Percentiles rank a stretch among this genome's conserved stretches.
Evolutionary conservation across 2,888 invertebrate genomes (phyloP).

Genomic region (Megaustenia siamemsis): DNA sequence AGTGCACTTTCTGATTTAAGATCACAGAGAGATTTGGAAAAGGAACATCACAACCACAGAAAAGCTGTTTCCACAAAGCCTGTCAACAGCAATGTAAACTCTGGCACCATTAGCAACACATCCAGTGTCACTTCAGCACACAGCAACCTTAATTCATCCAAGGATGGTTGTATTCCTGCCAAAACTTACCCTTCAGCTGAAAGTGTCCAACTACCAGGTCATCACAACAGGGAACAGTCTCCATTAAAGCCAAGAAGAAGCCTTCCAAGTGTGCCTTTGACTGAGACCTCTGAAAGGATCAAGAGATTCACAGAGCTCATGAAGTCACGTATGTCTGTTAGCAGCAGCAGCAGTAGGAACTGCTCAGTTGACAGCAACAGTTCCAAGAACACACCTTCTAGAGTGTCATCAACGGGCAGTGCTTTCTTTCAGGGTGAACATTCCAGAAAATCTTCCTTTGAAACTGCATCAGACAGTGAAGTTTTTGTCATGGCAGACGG

Average conservation of each 20-base stretch:
- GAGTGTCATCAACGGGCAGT: slow-evolving; percentile 39
- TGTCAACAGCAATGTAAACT: background rate
- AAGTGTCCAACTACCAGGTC: background rate
- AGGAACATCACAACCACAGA: background rate
- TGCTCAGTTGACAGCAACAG: slow-evolving; percentile 46
- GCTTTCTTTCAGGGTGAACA: slow-evolving; percentile 10
- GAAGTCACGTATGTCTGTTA: slow-evolving; percentile 62
- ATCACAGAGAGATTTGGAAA: background rate
- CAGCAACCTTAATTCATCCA: background rate
- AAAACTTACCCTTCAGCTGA: slow-evolving; percentile 9
- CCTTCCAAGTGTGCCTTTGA: slow-evolving; percentile 66
- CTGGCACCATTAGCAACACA: background rate
- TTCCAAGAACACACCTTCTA: slow-evolving; percentile 25
- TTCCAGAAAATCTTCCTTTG: slow-evolving; percentile 39
- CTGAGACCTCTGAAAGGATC: slow-evolving; percentile 66
- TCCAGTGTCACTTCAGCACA: slow-evolving; percentile 2
- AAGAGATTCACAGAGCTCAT: slow-evolving; percentile 70
- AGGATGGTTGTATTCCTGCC: background rate
- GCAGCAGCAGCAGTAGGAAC: slow-evolving; percentile 59
- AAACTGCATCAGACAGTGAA: slow-evolving; percentile 38
- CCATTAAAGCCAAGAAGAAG: slow-evolving; percentile 62
- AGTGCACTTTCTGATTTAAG: slow-evolving; percentile 34
- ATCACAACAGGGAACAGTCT: slow-evolving; percentile 14
- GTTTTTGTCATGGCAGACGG: background rate
- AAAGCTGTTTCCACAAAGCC: background rate